Conservation (phyloP, 2,113 vertebrate genomes). For the Petrocephalus zakoni region DNA sequence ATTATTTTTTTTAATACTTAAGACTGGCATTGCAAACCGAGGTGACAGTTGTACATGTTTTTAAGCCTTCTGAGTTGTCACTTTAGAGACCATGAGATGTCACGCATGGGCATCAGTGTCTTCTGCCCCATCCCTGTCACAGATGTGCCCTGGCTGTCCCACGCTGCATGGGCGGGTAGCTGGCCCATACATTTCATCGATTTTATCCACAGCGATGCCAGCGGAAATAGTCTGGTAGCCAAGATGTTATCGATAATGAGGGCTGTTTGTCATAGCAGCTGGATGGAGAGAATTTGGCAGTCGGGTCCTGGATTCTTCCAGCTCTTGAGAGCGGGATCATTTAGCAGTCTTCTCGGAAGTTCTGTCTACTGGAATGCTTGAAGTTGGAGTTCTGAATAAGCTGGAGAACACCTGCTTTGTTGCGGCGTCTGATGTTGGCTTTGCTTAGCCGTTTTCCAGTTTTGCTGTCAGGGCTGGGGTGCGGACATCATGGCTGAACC, state of each 20-base stretch:
- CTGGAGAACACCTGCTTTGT: background rate
- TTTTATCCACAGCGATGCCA: background rate
- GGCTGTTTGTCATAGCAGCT: constrained; percentile 20
- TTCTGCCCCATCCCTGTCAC: background rate
- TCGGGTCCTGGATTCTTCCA: background rate
- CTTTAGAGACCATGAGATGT: background rate
- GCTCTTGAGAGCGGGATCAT: background rate
- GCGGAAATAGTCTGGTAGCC: background rate
- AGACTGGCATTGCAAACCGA: background rate
- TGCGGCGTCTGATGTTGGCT: background rate
- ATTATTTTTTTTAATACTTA: background rate
- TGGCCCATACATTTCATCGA: background rate
- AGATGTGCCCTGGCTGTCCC: background rate
- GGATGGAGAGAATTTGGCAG: background rate
- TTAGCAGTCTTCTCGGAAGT: background rate
- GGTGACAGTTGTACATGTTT: background rate
- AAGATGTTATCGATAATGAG: constrained; percentile 3
- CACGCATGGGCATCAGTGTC: background rate
- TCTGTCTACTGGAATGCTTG: background rate
- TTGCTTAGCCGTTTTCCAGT: background rate
- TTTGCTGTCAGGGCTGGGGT: background rate
- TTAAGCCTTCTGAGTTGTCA: background rate
- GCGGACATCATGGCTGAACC: background rate
- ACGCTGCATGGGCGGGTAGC: background rate
- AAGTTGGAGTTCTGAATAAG: background rate